A percentile compares a stretch with the other conserved stretches of the same genome.
Evolutionary conservation across 2,888 invertebrate genomes (phyloP).

Genomic region (Melieria picta): DNA sequence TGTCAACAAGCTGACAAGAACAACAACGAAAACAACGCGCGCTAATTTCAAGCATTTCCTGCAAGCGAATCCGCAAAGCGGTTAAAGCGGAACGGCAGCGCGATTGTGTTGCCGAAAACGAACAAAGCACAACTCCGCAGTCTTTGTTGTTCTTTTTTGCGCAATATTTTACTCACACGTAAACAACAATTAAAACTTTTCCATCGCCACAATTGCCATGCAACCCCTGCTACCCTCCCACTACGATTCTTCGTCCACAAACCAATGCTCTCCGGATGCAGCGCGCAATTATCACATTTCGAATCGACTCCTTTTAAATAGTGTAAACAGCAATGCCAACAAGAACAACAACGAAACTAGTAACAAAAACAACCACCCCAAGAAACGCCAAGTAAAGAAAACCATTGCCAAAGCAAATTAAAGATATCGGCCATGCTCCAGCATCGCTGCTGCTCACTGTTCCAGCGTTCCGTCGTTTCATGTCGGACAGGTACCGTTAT

Average conservation of each 20-base stretch:
- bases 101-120: too few species aligned
- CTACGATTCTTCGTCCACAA: too few species aligned
- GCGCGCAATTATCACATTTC: constrained; percentile 24
- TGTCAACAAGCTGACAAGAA: too few species aligned
- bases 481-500: not conserved
- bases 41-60: too few species aligned
- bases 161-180: constrained; percentile 26
- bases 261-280: not conserved
- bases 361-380: not conserved
- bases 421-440: constrained; percentile 2
- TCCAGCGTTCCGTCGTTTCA: not conserved
- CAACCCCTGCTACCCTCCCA: not conserved
- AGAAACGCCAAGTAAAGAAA: not conserved
- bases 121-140: too few species aligned
- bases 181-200: constrained; percentile 31
- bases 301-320: constrained; percentile 28
- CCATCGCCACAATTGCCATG: constrained; percentile 6
- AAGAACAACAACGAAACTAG: not conserved
- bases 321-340: constrained; percentile 14
- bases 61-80: too few species aligned
- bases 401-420: constrained; percentile 20
- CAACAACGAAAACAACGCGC: too few species aligned
- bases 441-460: too few species aligned
- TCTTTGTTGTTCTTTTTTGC: too few species aligned
- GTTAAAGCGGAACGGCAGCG: too few species aligned